Conservation (phyloP, 2,888 invertebrate species). For the Melinaea menophilus region DNA sequence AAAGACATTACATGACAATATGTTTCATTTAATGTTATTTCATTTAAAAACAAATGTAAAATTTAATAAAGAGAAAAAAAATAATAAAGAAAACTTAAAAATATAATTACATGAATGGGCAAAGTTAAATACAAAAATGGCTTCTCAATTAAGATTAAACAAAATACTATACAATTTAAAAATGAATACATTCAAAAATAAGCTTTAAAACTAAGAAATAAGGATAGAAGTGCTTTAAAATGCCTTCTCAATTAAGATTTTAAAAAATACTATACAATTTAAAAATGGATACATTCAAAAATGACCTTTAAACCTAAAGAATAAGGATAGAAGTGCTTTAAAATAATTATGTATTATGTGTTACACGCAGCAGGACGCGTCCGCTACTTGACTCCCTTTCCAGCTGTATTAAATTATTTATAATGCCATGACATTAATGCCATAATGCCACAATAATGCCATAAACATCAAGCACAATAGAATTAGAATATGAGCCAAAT, state of each 20-base stretch:
- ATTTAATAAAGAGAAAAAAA: too few relatives aligned
- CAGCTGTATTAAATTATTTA: constrained; percentile 49
- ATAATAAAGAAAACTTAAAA: too few relatives aligned
- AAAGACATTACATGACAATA: not conserved
- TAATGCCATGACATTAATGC: too few relatives aligned
- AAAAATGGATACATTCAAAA: not conserved
- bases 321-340: not conserved
- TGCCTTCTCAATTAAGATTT: not conserved
- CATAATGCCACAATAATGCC: too few relatives aligned
- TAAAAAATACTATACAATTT: too few relatives aligned
- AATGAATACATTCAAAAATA: not conserved
- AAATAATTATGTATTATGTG: constrained; percentile 16
- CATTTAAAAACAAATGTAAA: not conserved
- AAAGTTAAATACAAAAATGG: not conserved
- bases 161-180: too few relatives aligned
- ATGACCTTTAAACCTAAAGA: not conserved
- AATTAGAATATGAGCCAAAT: too few relatives aligned
- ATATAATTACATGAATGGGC: too few relatives aligned
- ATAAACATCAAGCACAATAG: too few relatives aligned
- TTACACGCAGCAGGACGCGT: constrained; percentile 27
- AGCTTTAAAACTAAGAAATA: not conserved
- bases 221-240: not conserved
- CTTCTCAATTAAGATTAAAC: too few relatives aligned
- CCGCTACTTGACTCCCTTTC: constrained; percentile 63
- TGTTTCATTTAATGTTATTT: not conserved